Conservation (phyloP, 1,140 invertebrate species). For the Tenebrio molitor region DNA sequence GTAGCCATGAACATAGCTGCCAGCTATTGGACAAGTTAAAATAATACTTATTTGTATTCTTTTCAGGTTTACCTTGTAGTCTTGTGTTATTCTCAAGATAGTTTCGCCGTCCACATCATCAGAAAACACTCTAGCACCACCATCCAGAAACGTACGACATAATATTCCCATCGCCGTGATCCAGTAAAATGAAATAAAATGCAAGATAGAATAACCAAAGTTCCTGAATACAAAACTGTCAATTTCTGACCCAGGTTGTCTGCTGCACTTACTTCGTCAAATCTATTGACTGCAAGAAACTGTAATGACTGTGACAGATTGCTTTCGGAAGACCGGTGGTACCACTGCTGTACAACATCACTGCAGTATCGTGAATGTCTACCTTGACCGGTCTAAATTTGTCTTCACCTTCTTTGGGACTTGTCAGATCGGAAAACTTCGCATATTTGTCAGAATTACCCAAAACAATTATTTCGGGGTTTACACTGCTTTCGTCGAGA, state of each 20-base stretch:
- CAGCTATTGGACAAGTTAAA: neutral
- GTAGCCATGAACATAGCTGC: neutral
- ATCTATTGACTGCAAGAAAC: neutral
- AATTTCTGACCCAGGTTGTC: neutral
- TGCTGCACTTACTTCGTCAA: neutral
- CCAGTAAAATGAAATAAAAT: conserved; percentile 34
- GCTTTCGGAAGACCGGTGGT: conserved; percentile 84
- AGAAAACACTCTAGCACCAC: neutral
- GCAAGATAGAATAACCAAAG: neutral
- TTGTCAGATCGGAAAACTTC: conserved; percentile 50
- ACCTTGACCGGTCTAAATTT: conserved; percentile 56
- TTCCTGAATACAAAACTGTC: neutral
- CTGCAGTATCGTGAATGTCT: conserved; percentile 58
- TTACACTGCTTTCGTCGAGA: conserved; percentile 33
- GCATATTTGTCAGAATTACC: conserved; percentile 39
- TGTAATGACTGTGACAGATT: conserved; percentile 75
- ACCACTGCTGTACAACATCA: conserved; percentile 73
- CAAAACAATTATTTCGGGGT: conserved; percentile 55
- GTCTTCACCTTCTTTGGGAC: conserved; percentile 50
- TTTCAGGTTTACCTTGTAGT: conserved; percentile 14
- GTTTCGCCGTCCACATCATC: neutral
- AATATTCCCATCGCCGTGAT: neutral
- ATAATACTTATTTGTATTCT: no score
- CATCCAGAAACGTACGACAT: neutral
- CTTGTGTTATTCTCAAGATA: conserved; percentile 2